Base-by-base conservation (phyloP, 2,113 vertebrate genomes). In the Poeciliopsis occidentalis region DNA sequence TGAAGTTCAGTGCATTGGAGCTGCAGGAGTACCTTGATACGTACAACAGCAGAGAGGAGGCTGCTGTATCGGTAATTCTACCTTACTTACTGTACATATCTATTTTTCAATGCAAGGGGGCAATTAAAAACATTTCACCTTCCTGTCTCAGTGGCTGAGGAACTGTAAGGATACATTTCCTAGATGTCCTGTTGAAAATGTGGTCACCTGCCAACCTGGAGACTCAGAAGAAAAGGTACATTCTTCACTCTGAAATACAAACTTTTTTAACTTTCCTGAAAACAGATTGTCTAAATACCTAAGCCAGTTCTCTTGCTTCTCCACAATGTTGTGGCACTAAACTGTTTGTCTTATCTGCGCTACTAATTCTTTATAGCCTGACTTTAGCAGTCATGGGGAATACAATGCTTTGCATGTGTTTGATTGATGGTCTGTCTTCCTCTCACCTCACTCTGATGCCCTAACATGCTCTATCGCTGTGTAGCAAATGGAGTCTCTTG, bases 401-500 rank as follows among this genome's bases (percentile, higher is more conserved):
- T 67, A 26, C 61, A 80, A 62, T 84, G 67, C 80, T 75, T 67
- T 72, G 90, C 88, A 87, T 90, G 92, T 93, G 88, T 93, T 91
- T 93, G 85, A 92, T 77, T 92, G 87, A 87, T n/a, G 64, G 87
- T 87, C 51, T 93, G 83, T 92, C 82, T 88, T 92, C 84, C 91
- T 93, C 87, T 93, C 84, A 69, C 96, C 94, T 96, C 94, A 94
- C 94, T 95, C 95, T 93, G 94, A 87, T 89, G 95, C 95, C 95
- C 94, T 96, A 94, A 97, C 97, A 97, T 95, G 96, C 96, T 97
- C 95, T 95, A 97, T 96, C 96, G 95, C 96, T 96, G 95, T 95
- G 92, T 97, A 99, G 98, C 98, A 99, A 99, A 99, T 99, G 98
- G 98, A 99, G 94, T 98, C 97, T 96, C 98, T 99, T 95, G 98